phyloP scores from a whole-genome alignment of 1,140 invertebrate species.

The Apis laboriosa region DNA sequence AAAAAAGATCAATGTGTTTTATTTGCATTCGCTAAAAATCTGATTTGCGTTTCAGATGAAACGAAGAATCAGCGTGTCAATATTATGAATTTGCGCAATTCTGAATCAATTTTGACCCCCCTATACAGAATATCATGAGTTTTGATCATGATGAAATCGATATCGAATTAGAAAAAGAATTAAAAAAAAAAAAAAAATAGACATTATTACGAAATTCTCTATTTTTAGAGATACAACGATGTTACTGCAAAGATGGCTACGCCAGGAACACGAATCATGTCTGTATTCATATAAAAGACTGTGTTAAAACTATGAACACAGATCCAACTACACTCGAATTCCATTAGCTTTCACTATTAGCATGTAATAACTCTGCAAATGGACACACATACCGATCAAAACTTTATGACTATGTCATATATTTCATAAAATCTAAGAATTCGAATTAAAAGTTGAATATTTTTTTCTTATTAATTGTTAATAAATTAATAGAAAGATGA shows the following conservation, averaged over 20 bases:
- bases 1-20: background rate
- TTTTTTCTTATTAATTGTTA: too few relatives aligned
- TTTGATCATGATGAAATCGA: background rate
- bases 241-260: slow-evolving; percentile 39
- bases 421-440: too few relatives aligned
- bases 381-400: too few relatives aligned
- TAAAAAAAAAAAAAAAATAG: background rate
- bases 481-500: too few relatives aligned
- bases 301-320: background rate
- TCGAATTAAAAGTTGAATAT: too few relatives aligned
- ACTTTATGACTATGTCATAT: too few relatives aligned
- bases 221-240: slow-evolving; percentile 50
- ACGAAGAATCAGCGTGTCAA: slow-evolving; percentile 52
- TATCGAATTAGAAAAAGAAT: background rate
- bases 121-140: slow-evolving; percentile 39
- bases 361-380: too few relatives aligned
- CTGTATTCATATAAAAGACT: background rate
- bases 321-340: accelerated
- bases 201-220: background rate
- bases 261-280: background rate
- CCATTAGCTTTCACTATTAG: background rate
- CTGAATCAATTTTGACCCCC: background rate
- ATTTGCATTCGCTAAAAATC: background rate
- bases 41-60: background rate
- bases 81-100: slow-evolving; percentile 8